phyloP scores from a whole-genome alignment of 2,888 invertebrate genomes.

The Tubulanus polymorphus region DNA sequence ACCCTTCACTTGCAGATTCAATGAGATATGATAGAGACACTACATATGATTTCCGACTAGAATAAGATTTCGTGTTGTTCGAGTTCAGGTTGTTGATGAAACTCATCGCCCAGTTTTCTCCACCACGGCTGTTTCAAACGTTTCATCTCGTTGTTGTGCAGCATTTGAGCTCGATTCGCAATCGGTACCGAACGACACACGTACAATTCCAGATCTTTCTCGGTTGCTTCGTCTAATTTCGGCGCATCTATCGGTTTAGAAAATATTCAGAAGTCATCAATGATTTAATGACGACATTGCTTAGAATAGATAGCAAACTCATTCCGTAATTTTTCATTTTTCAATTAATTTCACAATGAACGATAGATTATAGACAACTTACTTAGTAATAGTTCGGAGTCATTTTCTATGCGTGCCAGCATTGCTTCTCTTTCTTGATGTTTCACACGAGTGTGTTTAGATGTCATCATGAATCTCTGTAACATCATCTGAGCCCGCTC shows the following conservation, averaged over 20 bases:
- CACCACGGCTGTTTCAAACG: constrained; percentile 47
- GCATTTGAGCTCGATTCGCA: constrained; percentile 40
- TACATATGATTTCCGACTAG: too few relatives aligned
- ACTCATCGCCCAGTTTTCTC: constrained; percentile 40
- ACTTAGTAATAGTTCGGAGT: constrained; percentile 43
- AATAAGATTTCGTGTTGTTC: not conserved
- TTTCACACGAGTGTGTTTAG: constrained; percentile 29
- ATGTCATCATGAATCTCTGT: constrained; percentile 28
- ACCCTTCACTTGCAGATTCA: too few relatives aligned
- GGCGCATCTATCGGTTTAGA: constrained; percentile 47
- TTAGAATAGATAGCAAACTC: not conserved
- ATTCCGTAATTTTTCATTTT: too few relatives aligned
- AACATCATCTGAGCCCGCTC: constrained; percentile 35
- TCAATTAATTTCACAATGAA: too few relatives aligned
- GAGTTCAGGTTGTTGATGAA: constrained; percentile 22
- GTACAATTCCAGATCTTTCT: constrained; percentile 42
- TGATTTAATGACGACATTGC: not conserved
- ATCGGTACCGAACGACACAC: constrained; percentile 45
- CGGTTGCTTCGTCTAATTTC: constrained; percentile 33
- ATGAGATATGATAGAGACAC: too few relatives aligned
- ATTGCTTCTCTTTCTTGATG: constrained; percentile 43
- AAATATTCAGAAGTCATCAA: not conserved
- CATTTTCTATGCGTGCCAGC: constrained; percentile 43
- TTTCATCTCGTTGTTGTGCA: constrained; percentile 39
- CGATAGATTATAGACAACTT: too few relatives aligned